phyloP scores from a whole-genome alignment of 2,888 invertebrate species.

The Scrobipalpa atriplicella region DNA sequence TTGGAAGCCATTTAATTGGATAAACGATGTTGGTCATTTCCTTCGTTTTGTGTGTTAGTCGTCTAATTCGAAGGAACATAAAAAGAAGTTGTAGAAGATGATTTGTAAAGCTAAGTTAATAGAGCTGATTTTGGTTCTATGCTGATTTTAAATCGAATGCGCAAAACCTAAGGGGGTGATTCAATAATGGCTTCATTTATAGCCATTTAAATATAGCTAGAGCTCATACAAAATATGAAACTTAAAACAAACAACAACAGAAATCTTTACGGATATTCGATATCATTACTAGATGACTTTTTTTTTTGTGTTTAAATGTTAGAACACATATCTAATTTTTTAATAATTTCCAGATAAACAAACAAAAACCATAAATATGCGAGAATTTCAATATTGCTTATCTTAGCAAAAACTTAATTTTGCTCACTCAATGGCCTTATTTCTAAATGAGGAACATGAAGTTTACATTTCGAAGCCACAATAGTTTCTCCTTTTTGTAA shows the following conservation, averaged over 20 bases:
- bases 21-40: neutral
- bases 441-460: constrained; percentile 9
- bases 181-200: too few species aligned
- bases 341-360: neutral
- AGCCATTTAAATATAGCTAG: too few species aligned
- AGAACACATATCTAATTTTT: too few species aligned
- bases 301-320: too few species aligned
- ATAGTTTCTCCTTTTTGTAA: constrained; percentile 19
- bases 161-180: too few species aligned
- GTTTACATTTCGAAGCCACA: constrained; percentile 14
- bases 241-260: too few species aligned
- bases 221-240: too few species aligned
- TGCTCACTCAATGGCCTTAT: constrained; percentile 2
- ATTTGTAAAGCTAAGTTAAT: too few species aligned
- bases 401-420: constrained; percentile 10
- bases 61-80: neutral
- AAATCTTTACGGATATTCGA: too few species aligned
- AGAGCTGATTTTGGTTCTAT: too few species aligned
- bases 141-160: too few species aligned
- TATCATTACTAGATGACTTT: too few species aligned
- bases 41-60: constrained; percentile 1
- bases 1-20: neutral
- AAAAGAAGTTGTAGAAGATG: neutral
- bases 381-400: neutral
- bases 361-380: constrained; percentile 3